phyloP scores from a whole-genome alignment of 2,888 invertebrate species.

The Amphimallon solstitiale region DNA sequence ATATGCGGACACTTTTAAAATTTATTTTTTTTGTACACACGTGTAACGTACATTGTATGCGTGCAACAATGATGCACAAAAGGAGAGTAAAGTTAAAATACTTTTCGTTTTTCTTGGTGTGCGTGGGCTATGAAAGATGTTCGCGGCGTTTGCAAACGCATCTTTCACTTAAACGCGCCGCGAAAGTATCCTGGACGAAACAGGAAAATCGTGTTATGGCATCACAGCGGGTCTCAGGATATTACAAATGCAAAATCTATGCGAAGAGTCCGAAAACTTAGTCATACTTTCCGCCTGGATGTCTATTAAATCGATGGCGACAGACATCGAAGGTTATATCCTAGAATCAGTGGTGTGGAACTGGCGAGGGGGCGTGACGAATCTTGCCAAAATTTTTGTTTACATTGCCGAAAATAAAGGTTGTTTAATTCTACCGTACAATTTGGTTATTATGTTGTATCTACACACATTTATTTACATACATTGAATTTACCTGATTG shows the following conservation, averaged over 20 bases:
- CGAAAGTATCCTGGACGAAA: neutral
- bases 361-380: neutral
- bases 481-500: too few relatives aligned
- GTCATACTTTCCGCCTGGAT: neutral
- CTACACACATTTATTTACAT: too few relatives aligned
- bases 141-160: too few relatives aligned
- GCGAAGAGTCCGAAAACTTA: neutral
- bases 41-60: too few relatives aligned
- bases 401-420: neutral
- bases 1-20: too few relatives aligned
- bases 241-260: neutral
- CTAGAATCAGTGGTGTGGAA: constrained; percentile 2
- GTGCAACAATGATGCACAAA: too few relatives aligned
- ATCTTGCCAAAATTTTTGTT: constrained; percentile 8
- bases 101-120: too few relatives aligned
- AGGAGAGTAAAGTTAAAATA: too few relatives aligned
- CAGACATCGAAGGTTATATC: constrained; percentile 12
- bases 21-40: too few relatives aligned
- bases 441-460: too few relatives aligned
- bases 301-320: constrained; percentile 5
- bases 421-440: neutral
- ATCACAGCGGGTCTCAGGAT: neutral
- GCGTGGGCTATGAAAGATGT: too few relatives aligned
- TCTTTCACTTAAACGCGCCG: neutral
- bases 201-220: neutral